phyloP scores from a whole-genome alignment of 2,113 vertebrate species.

The Myxocyprinus asiaticus region DNA sequence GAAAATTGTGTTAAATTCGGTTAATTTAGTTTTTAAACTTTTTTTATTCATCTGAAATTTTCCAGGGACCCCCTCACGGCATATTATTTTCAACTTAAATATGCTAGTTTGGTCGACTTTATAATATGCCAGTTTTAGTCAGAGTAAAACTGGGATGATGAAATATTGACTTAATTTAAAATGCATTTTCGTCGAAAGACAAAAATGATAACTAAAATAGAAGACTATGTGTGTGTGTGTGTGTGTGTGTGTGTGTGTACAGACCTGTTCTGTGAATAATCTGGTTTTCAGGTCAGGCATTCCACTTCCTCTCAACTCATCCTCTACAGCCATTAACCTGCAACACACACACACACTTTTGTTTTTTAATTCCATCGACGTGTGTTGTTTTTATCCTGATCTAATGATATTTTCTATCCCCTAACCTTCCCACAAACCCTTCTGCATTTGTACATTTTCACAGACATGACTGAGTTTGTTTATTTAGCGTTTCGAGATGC shows the following conservation, averaged over 20 bases:
- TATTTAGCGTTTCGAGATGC: background rate
- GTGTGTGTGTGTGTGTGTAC: constrained; percentile 66
- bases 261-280: constrained; percentile 97
- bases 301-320: constrained; percentile 80
- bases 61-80: no score
- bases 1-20: no score
- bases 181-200: no score
- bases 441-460: constrained; percentile 38
- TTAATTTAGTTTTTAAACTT: no score
- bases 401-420: no score
- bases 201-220: constrained; percentile 1
- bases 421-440: constrained; percentile 1
- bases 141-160: no score
- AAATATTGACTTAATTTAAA: background rate
- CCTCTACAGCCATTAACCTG: constrained; percentile 82
- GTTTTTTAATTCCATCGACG: background rate
- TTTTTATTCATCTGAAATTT: no score
- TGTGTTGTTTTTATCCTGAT: no score
- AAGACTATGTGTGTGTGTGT: constrained; percentile 40
- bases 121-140: no score
- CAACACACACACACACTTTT: constrained; percentile 37
- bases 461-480: constrained; percentile 5
- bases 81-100: no score
- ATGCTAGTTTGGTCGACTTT: no score
- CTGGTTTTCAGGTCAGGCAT: constrained; percentile 88